Evolutionary conservation across 2,888 invertebrate genomes (phyloP).

Genomic region (Aphodius granarius): DNA sequence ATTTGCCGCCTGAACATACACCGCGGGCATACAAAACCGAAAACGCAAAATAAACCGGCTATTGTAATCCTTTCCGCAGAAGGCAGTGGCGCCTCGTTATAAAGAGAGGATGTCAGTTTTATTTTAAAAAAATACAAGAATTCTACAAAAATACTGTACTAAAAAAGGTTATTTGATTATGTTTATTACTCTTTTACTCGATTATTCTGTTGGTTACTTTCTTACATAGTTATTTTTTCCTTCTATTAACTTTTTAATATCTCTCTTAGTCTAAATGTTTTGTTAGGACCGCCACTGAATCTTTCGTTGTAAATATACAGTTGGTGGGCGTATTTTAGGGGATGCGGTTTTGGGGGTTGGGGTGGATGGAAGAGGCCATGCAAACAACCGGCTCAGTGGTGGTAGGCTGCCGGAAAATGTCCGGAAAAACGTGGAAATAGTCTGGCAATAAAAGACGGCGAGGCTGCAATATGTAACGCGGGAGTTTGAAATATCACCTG

Average conservation of each 20-base stretch:
- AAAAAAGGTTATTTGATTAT: too few species aligned
- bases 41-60: neutral
- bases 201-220: too few species aligned
- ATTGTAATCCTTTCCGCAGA: too few species aligned
- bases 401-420: slow-evolving; percentile 19
- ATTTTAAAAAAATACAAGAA: too few species aligned
- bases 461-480: slow-evolving; percentile 36
- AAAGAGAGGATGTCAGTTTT: too few species aligned
- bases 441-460: slow-evolving; percentile 35
- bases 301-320: neutral
- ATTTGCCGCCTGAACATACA: neutral
- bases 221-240: too few species aligned
- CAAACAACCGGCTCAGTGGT: neutral
- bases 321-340: neutral
- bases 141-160: too few species aligned
- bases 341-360: neutral
- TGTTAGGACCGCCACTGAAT: too few species aligned
- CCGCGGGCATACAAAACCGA: neutral
- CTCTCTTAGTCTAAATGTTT: too few species aligned
- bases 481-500: slow-evolving; percentile 36
- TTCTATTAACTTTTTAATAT: too few species aligned
- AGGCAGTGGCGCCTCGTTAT: too few species aligned
- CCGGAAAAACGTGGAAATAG: slow-evolving; percentile 32
- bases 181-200: too few species aligned
- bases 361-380: neutral